A percentile compares a stretch with the other conserved stretches of the same genome.
Conservation (phyloP, 1,140 invertebrate genomes). For the Cardiocondyla obscurior region DNA sequence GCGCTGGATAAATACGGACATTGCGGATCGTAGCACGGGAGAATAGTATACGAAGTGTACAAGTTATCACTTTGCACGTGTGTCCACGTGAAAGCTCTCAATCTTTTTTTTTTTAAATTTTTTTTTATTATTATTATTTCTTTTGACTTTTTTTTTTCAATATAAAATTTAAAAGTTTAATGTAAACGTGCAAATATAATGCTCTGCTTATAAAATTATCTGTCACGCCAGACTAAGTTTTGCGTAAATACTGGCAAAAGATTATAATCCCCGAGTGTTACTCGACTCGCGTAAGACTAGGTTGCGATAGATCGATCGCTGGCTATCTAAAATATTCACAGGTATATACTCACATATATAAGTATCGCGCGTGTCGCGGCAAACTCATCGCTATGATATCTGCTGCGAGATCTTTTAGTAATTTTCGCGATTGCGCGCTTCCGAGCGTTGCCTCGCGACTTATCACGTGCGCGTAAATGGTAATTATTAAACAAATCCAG, state of each 20-base stretch:
- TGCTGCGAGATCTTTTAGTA: background rate
- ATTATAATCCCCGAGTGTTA: background rate
- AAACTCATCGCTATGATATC: slow-evolving; percentile 48
- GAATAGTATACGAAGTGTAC: background rate
- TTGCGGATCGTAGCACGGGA: background rate
- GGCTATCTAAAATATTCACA: slow-evolving; percentile 64
- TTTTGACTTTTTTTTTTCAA: too few relatives aligned
- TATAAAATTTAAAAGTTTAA: too few relatives aligned
- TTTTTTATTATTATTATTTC: too few relatives aligned
- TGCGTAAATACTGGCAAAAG: background rate
- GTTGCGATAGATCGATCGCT: slow-evolving; percentile 60
- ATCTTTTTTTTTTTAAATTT: too few relatives aligned
- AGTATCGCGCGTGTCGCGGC: slow-evolving; percentile 28
- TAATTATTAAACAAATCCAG: background rate
- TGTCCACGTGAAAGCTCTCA: background rate
- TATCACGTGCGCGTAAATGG: background rate
- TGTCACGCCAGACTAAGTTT: background rate
- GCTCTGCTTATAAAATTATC: background rate
- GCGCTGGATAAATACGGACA: slow-evolving; percentile 54
- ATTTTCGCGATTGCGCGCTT: slow-evolving; percentile 20
- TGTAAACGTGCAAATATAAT: background rate
- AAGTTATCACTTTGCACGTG: slow-evolving; percentile 6
- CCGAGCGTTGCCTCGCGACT: background rate
- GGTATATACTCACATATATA: slow-evolving; percentile 58
- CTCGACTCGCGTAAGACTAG: slow-evolving; percentile 52